phyloP scores from a whole-genome alignment of 2,888 invertebrate genomes.

The Thymelicus lineola region DNA sequence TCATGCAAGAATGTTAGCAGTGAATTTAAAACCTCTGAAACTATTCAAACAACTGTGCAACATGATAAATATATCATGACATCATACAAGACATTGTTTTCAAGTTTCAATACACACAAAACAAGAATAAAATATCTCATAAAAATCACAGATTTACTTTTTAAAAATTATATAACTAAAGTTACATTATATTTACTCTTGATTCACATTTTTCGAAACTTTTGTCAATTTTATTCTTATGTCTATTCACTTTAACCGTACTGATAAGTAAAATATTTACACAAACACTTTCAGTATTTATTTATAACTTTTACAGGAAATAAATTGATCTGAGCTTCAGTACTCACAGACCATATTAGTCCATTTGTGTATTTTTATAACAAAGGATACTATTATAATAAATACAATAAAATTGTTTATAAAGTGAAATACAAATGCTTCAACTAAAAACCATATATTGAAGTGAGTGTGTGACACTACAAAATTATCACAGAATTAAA shows the following conservation, averaged over 20 bases:
- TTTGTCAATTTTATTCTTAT: constrained; percentile 4
- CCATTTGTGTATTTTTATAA: constrained; percentile 1
- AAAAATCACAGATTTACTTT: constrained; percentile 36
- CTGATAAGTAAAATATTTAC: constrained; percentile 15
- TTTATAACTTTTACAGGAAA: constrained; percentile 8
- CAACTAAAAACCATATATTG: constrained; percentile 74
- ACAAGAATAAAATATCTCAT: constrained; percentile 17
- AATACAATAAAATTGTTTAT: constrained; percentile 17
- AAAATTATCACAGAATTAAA: constrained; percentile 75
- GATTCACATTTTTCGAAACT: constrained; percentile 15
- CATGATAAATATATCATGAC: not conserved
- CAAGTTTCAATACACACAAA: constrained; percentile 12
- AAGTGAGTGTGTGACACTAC: constrained; percentile 76
- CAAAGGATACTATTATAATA: constrained; percentile 8
- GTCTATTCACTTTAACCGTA: constrained; percentile 16
- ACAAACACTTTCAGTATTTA: constrained; percentile 31
- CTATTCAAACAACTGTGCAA: not conserved
- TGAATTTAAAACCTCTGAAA: not conserved
- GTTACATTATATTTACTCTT: constrained; percentile 18
- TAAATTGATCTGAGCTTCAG: constrained; percentile 5
- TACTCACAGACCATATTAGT: not conserved
- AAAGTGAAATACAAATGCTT: constrained; percentile 34
- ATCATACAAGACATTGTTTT: constrained; percentile 11
- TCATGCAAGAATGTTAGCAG: constrained; percentile 1
- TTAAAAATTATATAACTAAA: constrained; percentile 29